Conservation (phyloP, 1,140 invertebrate species). For the Oedothorax gibbosus region DNA sequence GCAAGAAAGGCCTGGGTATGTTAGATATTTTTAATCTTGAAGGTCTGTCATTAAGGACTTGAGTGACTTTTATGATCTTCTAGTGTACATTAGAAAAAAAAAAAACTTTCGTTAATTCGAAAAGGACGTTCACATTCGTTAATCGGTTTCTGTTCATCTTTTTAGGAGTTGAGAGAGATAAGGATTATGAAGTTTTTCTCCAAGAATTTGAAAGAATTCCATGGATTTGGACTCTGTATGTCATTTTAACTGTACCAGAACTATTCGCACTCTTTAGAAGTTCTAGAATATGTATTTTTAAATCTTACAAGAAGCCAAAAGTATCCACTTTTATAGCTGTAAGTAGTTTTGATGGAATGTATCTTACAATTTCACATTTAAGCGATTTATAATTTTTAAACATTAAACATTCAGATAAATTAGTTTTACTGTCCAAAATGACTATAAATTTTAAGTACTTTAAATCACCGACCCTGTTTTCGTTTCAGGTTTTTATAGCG, state of each 20-base stretch:
- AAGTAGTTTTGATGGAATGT: conserved; percentile 41
- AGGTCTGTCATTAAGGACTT: no score
- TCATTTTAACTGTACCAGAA: conserved; percentile 88
- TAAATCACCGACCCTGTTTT: not conserved
- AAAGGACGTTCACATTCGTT: no score
- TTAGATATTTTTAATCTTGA: not conserved
- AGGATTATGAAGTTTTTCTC: conserved; percentile 61
- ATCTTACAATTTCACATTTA: not conserved
- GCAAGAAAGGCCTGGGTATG: conserved; percentile 62
- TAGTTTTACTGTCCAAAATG: not conserved
- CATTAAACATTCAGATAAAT: not conserved
- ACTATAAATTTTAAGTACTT: not conserved
- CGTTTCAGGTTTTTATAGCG: conserved; percentile 65
- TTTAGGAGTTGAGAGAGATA: conserved; percentile 63
- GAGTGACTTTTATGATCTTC: no score
- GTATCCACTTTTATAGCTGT: conserved; percentile 62
- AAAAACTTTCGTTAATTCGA: no score
- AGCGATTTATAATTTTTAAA: not conserved
- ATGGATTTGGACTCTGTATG: conserved; percentile 92
- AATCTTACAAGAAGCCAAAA: conserved; percentile 68
- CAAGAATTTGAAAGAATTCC: conserved; percentile 83
- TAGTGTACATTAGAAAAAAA: no score
- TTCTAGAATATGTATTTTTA: conserved; percentile 90
- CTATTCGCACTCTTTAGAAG: conserved; percentile 87
- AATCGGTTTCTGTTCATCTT: not conserved